These are phyloP conservation scores for Periophthalmodon schlosseri DNA, from an alignment of 2,113 vertebrate species.

Conservation along the genomic window DNA sequence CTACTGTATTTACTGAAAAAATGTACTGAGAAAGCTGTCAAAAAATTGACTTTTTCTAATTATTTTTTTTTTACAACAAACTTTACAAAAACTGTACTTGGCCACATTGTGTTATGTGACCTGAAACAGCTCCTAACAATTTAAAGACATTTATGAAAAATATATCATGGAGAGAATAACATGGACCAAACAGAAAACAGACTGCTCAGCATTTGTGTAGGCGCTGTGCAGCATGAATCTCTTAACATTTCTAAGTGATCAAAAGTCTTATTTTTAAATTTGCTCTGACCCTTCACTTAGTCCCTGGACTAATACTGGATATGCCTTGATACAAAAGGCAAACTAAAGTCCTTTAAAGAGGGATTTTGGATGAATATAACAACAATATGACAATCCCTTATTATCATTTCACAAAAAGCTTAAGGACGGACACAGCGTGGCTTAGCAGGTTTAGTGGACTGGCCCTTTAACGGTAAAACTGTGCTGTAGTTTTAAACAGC, in stretches of 20 bases:
- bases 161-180: background rate
- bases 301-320: constrained; percentile 54
- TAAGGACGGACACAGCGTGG: constrained; percentile 38
- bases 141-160: too few relatives aligned
- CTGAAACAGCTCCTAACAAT: too few relatives aligned
- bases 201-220: background rate
- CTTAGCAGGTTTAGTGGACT: constrained; percentile 40
- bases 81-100: too few relatives aligned
- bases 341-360: constrained; percentile 55
- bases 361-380: constrained; percentile 69
- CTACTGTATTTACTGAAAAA: too few relatives aligned
- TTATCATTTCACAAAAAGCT: constrained; percentile 72
- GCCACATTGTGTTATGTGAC: too few relatives aligned
- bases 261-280: background rate
- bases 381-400: constrained; percentile 76
- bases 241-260: background rate
- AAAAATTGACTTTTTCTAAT: too few relatives aligned
- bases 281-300: constrained; percentile 20
- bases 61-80: too few relatives aligned
- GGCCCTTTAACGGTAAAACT: background rate
- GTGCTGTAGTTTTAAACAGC: background rate
- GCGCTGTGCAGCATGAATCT: background rate
- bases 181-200: background rate
- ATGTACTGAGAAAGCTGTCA: too few relatives aligned
- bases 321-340: constrained; percentile 24